Evolutionary conservation across 2,113 vertebrate species (phyloP).

Genomic region (Nothoprocta pentlandii): DNA sequence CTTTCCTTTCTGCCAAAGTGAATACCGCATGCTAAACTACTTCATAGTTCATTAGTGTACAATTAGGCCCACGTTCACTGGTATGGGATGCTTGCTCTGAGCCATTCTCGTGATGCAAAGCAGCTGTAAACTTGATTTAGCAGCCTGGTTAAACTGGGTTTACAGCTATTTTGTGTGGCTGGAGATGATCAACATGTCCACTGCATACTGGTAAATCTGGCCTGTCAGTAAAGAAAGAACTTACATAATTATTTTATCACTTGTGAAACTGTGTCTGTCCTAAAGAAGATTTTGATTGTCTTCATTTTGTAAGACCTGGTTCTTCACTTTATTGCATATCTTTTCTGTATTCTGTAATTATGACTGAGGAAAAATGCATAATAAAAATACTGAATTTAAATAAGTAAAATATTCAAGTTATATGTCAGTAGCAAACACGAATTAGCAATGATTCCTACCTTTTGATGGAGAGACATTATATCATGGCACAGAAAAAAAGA

Average conservation of each 20-base stretch:
- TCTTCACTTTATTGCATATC: background rate
- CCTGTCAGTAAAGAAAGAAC: background rate
- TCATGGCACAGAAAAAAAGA: background rate
- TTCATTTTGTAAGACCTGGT: background rate
- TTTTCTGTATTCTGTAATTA: slow-evolving; percentile 20
- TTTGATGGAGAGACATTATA: background rate
- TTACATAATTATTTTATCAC: slow-evolving; percentile 28
- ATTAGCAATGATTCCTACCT: background rate
- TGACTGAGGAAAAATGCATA: background rate
- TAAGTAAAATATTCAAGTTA: background rate
- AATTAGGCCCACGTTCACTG: slow-evolving; percentile 39
- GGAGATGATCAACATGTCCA: background rate
- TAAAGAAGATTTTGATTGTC: background rate
- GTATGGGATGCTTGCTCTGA: slow-evolving; percentile 42
- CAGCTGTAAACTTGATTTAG: slow-evolving; percentile 64
- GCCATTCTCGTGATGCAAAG: slow-evolving; percentile 53
- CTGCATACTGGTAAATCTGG: slow-evolving; percentile 11
- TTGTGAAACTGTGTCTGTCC: background rate
- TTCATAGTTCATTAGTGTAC: slow-evolving; percentile 65
- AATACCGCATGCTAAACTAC: slow-evolving; percentile 25
- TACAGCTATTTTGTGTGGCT: slow-evolving; percentile 46
- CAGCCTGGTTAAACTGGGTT: slow-evolving; percentile 56
- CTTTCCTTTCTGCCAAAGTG: slow-evolving; percentile 54
- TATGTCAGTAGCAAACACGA: background rate
- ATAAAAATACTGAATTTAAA: slow-evolving; percentile 9